Evolutionary conservation across 1,140 invertebrate genomes (phyloP).

Genomic region (Drosophila subobscura): DNA sequence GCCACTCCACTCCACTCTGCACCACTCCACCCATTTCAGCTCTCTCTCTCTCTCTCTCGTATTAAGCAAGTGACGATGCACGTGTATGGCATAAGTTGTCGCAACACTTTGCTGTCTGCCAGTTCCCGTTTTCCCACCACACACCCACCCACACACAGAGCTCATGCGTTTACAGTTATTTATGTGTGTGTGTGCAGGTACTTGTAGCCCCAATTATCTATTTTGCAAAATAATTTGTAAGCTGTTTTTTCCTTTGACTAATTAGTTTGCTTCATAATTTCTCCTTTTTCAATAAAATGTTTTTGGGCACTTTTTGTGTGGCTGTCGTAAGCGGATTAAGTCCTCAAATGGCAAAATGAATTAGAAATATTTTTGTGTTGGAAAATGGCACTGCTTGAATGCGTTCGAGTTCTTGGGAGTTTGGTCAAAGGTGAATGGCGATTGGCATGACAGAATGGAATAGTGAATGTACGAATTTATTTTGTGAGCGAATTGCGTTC

Average conservation of each 20-base stretch:
- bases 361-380: no score
- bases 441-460: no score
- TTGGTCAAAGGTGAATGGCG: no score
- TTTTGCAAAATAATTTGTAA: constrained; percentile 46
- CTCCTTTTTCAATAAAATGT: constrained; percentile 19
- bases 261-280: constrained; percentile 35
- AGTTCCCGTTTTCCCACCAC: neutral
- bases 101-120: constrained; percentile 59
- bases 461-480: no score
- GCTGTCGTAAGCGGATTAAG: constrained; percentile 1
- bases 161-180: neutral
- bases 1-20: constrained; percentile 13
- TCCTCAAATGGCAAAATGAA: no score
- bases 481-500: no score
- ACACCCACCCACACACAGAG: constrained; percentile 5
- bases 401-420: no score
- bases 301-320: neutral
- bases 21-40: constrained; percentile 24
- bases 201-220: constrained; percentile 34
- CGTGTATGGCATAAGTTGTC: constrained; percentile 76
- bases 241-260: constrained; percentile 45
- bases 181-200: neutral
- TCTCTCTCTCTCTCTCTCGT: constrained; percentile 49
- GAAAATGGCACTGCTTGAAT: no score
- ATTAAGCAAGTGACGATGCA: constrained; percentile 71